Conservation (phyloP, 2,888 invertebrate genomes). For the Escarpia spicata region DNA sequence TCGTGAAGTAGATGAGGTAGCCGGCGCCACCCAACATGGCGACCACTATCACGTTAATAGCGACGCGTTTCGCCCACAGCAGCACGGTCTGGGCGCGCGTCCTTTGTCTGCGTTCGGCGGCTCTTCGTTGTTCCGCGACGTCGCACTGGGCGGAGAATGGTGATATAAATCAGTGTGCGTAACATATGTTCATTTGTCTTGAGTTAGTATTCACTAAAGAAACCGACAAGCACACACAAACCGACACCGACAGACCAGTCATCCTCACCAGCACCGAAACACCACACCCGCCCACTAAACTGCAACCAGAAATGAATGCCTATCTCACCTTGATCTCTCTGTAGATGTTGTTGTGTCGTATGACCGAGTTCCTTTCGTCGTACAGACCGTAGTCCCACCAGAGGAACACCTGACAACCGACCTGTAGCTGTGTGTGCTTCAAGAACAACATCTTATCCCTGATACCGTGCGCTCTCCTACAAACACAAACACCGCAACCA, state of each 20-base stretch:
- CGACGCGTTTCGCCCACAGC: constrained; percentile 74
- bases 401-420: constrained; percentile 84
- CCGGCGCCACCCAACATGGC: constrained; percentile 71
- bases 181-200: not conserved
- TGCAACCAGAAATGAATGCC: constrained; percentile 29
- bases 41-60: constrained; percentile 78
- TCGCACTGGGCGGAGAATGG: not conserved
- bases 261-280: too few relatives aligned
- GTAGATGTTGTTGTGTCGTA: constrained; percentile 78
- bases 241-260: too few relatives aligned
- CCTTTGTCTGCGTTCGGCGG: not conserved
- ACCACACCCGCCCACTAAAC: too few relatives aligned
- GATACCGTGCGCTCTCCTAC: constrained; percentile 75
- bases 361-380: constrained; percentile 79
- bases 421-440: constrained; percentile 83
- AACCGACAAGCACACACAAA: too few relatives aligned
- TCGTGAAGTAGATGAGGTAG: constrained; percentile 58
- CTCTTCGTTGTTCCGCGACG: not conserved
- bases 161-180: not conserved
- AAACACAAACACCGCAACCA: not conserved
- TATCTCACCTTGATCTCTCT: constrained; percentile 70
- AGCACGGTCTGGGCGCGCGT: constrained; percentile 71
- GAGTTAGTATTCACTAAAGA: not conserved
- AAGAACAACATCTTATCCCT: constrained; percentile 73
- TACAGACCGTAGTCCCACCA: constrained; percentile 91